Conservation (phyloP, 2,113 vertebrate genomes). For the Phaethon lepturus region DNA sequence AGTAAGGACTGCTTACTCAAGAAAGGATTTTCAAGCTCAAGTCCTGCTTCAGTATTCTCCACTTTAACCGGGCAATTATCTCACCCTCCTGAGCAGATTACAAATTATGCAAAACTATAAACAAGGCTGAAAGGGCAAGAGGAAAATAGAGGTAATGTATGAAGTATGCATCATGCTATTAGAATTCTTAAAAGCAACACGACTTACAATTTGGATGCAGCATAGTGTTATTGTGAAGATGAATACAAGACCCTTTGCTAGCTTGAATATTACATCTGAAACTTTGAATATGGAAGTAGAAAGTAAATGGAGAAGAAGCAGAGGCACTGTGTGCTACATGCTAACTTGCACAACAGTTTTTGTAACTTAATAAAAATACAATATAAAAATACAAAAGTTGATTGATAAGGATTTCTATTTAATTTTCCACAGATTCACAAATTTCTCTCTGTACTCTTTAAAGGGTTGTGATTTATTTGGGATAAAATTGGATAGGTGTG, state of each 20-base stretch:
- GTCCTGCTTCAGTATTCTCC: not conserved
- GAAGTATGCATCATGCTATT: not conserved
- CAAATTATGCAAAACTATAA: constrained; percentile 54
- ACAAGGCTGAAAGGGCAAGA: constrained; percentile 43
- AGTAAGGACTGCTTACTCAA: constrained; percentile 32
- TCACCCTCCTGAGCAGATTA: constrained; percentile 29
- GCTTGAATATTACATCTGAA: not conserved
- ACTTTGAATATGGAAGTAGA: not conserved
- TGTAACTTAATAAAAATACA: not conserved
- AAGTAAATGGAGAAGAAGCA: not conserved
- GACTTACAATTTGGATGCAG: not conserved
- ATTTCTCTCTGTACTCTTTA: not conserved
- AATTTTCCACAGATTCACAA: not conserved
- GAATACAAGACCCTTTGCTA: not conserved
- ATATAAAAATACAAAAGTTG: not conserved
- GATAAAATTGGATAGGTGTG: not conserved
- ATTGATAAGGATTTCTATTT: not conserved
- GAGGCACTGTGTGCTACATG: not conserved
- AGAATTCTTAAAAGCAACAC: not conserved
- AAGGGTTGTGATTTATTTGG: not conserved
- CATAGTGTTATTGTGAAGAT: not conserved
- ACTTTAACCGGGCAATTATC: constrained; percentile 38
- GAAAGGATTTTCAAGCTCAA: constrained; percentile 29
- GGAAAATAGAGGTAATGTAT: constrained; percentile 21
- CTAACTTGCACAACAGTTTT: not conserved